Evolutionary conservation across 2,888 invertebrate genomes (phyloP).

Genomic region (Erebia epiphron): DNA sequence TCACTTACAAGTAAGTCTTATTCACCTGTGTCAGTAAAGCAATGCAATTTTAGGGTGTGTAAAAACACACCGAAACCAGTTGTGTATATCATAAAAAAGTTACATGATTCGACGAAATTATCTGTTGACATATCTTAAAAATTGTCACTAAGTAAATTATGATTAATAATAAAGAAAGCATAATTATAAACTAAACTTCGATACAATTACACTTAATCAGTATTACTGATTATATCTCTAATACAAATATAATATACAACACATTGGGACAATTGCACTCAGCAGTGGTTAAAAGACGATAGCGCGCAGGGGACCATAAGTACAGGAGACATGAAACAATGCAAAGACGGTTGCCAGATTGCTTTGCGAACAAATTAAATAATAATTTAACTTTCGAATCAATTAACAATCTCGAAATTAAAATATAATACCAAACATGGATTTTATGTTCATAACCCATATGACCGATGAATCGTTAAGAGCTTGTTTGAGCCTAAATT

Average conservation of each 20-base stretch:
- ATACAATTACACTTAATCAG: constrained; percentile 72
- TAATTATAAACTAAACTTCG: constrained; percentile 77
- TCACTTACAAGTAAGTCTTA: constrained; percentile 81
- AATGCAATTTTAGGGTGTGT: constrained; percentile 60
- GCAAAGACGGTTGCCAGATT: neutral
- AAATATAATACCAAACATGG: neutral
- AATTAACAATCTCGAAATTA: neutral
- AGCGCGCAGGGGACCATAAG: constrained; percentile 65
- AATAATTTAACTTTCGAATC: neutral
- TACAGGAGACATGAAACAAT: constrained; percentile 54
- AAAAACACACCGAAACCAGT: constrained; percentile 58
- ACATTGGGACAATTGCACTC: constrained; percentile 73
- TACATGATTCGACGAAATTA: constrained; percentile 71
- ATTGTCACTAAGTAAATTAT: constrained; percentile 78
- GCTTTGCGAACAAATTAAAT: neutral
- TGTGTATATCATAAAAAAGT: constrained; percentile 71
- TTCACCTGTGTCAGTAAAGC: constrained; percentile 79
- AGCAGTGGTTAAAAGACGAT: constrained; percentile 66
- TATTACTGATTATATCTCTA: constrained; percentile 70
- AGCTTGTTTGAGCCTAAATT: neutral
- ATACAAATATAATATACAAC: constrained; percentile 77
- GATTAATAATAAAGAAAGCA: constrained; percentile 79
- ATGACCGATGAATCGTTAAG: neutral
- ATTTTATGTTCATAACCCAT: neutral
- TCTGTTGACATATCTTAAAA: constrained; percentile 66